Conservation (phyloP, 2,888 invertebrate species). For the Synergus umbraculus region DNA sequence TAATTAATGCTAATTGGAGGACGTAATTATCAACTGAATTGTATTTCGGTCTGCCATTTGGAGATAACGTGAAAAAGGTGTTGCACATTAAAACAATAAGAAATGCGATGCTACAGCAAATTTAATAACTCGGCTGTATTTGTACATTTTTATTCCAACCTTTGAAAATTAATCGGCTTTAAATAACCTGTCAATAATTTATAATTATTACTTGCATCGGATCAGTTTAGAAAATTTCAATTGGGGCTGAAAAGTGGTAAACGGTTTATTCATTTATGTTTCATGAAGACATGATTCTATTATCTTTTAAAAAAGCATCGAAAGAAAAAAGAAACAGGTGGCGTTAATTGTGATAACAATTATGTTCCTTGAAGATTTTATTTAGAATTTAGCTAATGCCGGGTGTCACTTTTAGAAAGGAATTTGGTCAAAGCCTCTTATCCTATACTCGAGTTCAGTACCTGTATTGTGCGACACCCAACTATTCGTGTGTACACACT, state of each 20-base stretch:
- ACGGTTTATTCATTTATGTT: too few species aligned
- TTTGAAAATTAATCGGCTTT: background rate
- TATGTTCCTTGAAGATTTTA: constrained; percentile 19
- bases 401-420: constrained; percentile 27
- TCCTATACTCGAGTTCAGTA: background rate
- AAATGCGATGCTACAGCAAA: background rate
- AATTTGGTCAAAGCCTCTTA: constrained; percentile 10
- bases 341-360: constrained; percentile 27
- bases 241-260: background rate
- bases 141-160: background rate
- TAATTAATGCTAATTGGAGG: constrained; percentile 70
- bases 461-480: constrained; percentile 9
- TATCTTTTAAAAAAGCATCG: background rate
- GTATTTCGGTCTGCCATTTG: constrained; percentile 11
- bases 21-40: constrained; percentile 57
- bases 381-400: constrained; percentile 23
- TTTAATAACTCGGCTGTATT: background rate
- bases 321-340: background rate
- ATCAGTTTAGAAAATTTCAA: background rate
- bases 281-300: background rate
- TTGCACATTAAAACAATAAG: constrained; percentile 19
- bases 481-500: constrained; percentile 36
- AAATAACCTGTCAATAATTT: background rate
- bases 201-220: background rate
- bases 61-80: constrained; percentile 6